Base-by-base conservation (phyloP, 2,797 vertebrate species). In the Sciurus carolinensis region DNA sequence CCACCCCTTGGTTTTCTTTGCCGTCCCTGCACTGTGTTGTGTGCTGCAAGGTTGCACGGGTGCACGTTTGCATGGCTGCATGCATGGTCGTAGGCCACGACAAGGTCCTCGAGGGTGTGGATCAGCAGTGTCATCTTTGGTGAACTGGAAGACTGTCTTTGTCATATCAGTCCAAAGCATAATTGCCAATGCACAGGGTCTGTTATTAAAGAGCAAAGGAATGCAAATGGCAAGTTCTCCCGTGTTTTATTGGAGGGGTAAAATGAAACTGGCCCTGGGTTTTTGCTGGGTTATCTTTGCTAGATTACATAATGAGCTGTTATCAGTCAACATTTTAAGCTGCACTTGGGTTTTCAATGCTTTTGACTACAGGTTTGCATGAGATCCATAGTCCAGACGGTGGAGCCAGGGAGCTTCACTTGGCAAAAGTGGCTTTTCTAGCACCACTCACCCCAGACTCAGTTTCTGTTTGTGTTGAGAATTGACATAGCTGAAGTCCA, bases 1-100 rank as follows among this genome's bases (percentile, higher is more conserved):
- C 98, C 91, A 84, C 95, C 98, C 96, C 97, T 98, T 98, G 98
- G 94, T 98, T 98, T 98, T 97, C 98, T 98, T 98, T 98, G 97
- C 97, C 86, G 80, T 97, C 98, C 97, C 97, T 98, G 97, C 98
- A 97, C 98, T 86, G 97, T 96, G 96, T 98, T 95, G 93, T 0
- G 92, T 98, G 95, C 97, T 88, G 97, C 95, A 94, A 92, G 96
- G 95, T 97, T 97, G 98, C 98, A 98, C 98, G 98, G 20, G 64
- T 96, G 98, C 98, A 98, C 85, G 98, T 90, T 67, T 97, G 98
- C 97, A 97, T 91, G 98, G 98, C 98, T 98, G 97, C 97, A 97
- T 98, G 98, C 97, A 97, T 95, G 98, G 92, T 98, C 94, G 92
- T 76, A 95, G 98, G 96, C 96, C 94, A 93, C 88, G 95, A 85